Base-by-base conservation (phyloP, 2,888 invertebrate species). In the Scaeva pyrastri region DNA sequence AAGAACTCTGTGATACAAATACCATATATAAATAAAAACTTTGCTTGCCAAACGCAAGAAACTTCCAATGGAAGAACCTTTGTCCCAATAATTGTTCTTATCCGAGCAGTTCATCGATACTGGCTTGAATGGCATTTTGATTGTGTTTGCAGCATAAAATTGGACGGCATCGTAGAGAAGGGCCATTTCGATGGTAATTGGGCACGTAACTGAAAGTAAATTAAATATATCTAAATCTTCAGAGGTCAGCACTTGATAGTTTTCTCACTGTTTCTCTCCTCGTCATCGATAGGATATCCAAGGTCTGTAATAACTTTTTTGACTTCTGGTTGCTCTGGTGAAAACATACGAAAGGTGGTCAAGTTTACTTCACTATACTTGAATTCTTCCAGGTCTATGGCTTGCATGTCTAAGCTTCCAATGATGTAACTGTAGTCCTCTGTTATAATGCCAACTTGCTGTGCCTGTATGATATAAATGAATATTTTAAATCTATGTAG, bases 391-490 rank as follows among this genome's bases (percentile, higher is more conserved):
- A 97, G 93, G 89, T 98, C 95, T 39, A 91, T 89, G 0, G 91
- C 91, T 26, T 92, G 92, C 41, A 97, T 93, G 91, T 97, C 97
- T 92, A 97, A 93, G 88, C 95, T 95, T 78, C 96, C 96, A 71
- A 98, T 95, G 41, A 98, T 93, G 89, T 96, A 96, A 88, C 95
- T 95, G 93, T 98, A 98, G 90, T 97, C 96, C 91, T 97, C 97
- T 88, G 97, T 98, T 96, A 98, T 97, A 95, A 98, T 97, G 84
- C 98, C 98, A 89, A 98, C 97, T 93, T 98, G 98, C 93, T 98
- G 97, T 19, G 98, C 98, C 93, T 98, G 97, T 90, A 8, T 52
- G 71, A 39, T 19, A 26, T 21, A 21, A n/a, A n/a, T n/a, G n/a
- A n/a, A n/a, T n/a, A n/a, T n/a, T n/a, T n/a, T n/a, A n/a, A n/a